Base-by-base conservation (phyloP, 1,140 invertebrate genomes). In the Lepidurus arcticus region DNA sequence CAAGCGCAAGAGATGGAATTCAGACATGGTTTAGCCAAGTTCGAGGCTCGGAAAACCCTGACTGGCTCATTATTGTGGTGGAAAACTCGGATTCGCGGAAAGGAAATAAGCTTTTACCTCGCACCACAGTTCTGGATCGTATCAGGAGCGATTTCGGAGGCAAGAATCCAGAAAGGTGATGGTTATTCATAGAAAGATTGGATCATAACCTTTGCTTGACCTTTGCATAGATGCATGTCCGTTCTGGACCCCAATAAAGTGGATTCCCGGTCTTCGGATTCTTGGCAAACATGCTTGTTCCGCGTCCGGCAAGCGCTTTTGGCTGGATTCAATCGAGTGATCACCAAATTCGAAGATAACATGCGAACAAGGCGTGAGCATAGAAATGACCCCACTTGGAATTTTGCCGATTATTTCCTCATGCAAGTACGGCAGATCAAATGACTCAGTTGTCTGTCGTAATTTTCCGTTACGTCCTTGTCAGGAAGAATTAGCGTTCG, bases 31-130 rank as follows among this genome's bases (percentile, higher is more conserved):
- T 96, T 21, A 92, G 53, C 53, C 74, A 75, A n/a, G 43, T 79
- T 16, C 79, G 78, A 74, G 42, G 42, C 53, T 44, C 45, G 13
- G 77, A 80, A 73, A 76, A 34, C 73, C 83, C 90, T 79, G 96
- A 98, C 86, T 98, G 95, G 96, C 90, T 98, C 88, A 94, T 98
- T 82, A 89, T 98, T 74, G 86, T 97, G 79, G 94, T 98, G 44
- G 94, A 96, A 86, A 94, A 92, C 76, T 92, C 94, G 85, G 96
- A 98, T 86, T 91, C 92, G 82, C 92, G 93, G 82, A 94, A 94
- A 85, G 91, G 91, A 65, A 98, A 97, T 85, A 98, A 98, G 86
- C 85, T 98, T 26, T 85, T 98, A 75, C 94, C 94, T 34, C 89
- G 96, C 81, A 95, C 94, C 75, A 96, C 95, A 44, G 95, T 98